Evolutionary conservation across 2,888 invertebrate species (phyloP), one percentile per base, ranked within the genome.

Genomic region (Polydrusus cervinus): DNA sequence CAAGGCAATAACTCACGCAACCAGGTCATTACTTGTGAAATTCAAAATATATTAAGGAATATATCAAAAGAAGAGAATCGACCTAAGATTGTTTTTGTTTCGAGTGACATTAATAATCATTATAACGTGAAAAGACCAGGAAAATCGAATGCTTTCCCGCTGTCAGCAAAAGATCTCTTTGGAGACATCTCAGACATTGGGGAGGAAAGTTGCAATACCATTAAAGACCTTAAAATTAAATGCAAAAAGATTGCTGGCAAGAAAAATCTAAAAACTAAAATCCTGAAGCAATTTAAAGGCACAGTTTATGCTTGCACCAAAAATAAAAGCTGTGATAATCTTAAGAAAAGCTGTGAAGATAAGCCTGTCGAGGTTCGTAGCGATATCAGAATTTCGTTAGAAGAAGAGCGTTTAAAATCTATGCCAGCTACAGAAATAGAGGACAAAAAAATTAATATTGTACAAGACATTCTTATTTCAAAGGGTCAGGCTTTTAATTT

Each of bases 401-500:
- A 45, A 49, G 30, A 60, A 16, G 14, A 9, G 3, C 30, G 49
- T 11, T 14, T 9, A 16, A 14, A 30, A 34, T 14, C 18, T 34
- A 10, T 14, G 18, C 10, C 18, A 13, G 0, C 3, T 38, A 38
- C 3, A 6, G 25, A n/a, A 16, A 64, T 14, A 14, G 49, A 49
- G n/a, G 16, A 61, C 20, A 77, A 75, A 14, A 79, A 71, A 73
- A 79, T 78, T 43, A 74, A 72, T 30, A 70, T 79, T 30, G 74
- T 80, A 16, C 78, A 78, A 61, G 69, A 79, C 62, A 73, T 79
- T 55, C 45, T 79, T 3, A 78, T 78, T 51, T 57, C 68, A n/a
- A 65, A 76, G 47, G 75, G 66, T 9, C 0, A 60, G 45, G 13
- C 65, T 7, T 14, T 51, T 8, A 49, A 49, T 34, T 34, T 65